Evolutionary conservation across 2,113 vertebrate genomes (phyloP), one percentile per base, ranked within the genome.

Genomic region (Dasyurus viverrinus): DNA sequence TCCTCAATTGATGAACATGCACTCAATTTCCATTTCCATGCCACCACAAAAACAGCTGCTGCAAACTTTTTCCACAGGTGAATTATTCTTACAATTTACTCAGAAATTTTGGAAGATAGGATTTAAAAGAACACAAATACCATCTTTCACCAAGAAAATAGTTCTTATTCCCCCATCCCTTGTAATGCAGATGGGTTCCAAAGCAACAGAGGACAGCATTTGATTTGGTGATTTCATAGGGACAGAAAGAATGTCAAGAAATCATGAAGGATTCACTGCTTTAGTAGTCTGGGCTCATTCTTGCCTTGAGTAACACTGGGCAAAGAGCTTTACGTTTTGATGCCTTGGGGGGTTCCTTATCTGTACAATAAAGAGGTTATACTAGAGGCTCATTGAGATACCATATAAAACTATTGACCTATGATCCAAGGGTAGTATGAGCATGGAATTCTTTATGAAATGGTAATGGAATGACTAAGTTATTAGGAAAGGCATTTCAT

Each of bases 401-500:
- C 36, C 19, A n/a, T 84, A 16, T 84, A 42, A 42, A 42, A 42
- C 36, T 84, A 19, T 30, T 60, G n/a, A 76, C 4, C 60, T 42
- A n/a, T 42, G 36, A 76, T 76, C 16, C 16, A 76, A 76, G 36
- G 16, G 42, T 19, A 76, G 5, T n/a, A 22, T n/a, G 36, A 90
- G 16, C 2, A 27, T 46, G 47, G 36, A 36, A 2, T 36, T 30
- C 92, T 54, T 27, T 30, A 11, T 50, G 53, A 53, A 12, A 9
- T 3, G 27, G 7, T 94, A 27, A 30, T 0, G 48, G 91, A 25
- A 48, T 53, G 2, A 54, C 42, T 52, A 30, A 55, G 55, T 91
- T 84, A 54, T 89, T 57, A 93, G 68, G 25, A 91, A 91, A 93
- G 19, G 76, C 90, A 16, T 42, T 90, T 12, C 19, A 94, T 93